Conservation (phyloP, 1,140 invertebrate genomes). For the Rhyacophila brunnea region DNA sequence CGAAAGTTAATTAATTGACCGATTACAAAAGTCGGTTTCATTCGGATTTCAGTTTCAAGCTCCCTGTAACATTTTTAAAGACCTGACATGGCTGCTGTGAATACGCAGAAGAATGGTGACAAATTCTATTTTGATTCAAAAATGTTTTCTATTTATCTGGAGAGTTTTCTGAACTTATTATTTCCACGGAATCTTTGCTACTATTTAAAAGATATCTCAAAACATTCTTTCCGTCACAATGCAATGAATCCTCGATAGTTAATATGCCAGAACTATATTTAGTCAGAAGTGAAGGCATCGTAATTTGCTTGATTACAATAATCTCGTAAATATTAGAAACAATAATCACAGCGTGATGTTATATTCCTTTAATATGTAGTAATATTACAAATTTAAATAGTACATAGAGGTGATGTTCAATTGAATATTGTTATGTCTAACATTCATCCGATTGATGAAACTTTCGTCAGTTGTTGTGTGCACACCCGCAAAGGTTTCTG, state of each 20-base stretch:
- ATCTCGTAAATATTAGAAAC: no score
- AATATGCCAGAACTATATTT: conserved; percentile 21
- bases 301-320: no score
- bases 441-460: no score
- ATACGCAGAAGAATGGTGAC: conserved; percentile 33
- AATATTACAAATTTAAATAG: no score
- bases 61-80: conserved; percentile 18
- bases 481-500: no score
- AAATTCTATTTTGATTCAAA: conserved; percentile 36
- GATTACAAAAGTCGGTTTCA: conserved; percentile 39
- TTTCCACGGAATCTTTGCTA: conserved; percentile 34
- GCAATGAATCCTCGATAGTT: conserved; percentile 26
- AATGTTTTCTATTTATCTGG: conserved; percentile 42
- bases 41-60: no score
- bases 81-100: conserved; percentile 14
- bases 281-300: not conserved
- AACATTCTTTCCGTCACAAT: conserved; percentile 6
- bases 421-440: no score
- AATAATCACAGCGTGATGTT: no score
- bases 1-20: conserved; percentile 51
- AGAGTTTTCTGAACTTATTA: conserved; percentile 47
- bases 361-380: no score
- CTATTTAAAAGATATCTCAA: conserved; percentile 32
- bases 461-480: no score
- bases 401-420: no score